A percentile compares a stretch with the other conserved stretches of the same genome.
These are phyloP conservation scores for Acanthosoma haemorrhoidale DNA, from an alignment of 2,888 invertebrate species.

Conservation along the genomic window DNA sequence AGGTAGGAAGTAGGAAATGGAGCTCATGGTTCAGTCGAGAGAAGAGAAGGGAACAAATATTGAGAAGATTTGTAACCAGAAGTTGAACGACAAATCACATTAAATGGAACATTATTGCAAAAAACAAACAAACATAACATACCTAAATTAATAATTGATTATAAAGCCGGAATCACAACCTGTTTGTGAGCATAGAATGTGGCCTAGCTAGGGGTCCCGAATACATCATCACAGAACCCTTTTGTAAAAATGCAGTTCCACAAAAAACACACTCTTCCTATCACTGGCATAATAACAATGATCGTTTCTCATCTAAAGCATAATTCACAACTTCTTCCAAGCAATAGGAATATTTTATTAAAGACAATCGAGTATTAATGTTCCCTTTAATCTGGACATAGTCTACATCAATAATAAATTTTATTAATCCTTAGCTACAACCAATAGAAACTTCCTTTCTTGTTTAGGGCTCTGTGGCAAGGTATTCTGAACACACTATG, in stretches of 20 bases:
- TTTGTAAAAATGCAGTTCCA: too few relatives aligned
- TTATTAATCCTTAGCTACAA: background rate
- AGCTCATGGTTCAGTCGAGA: slow-evolving; percentile 19
- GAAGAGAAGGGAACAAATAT: background rate
- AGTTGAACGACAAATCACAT: background rate
- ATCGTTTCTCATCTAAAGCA: too few relatives aligned
- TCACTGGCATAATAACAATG: too few relatives aligned
- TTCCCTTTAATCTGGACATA: background rate
- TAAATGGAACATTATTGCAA: background rate
- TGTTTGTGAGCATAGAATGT: slow-evolving; percentile 22
- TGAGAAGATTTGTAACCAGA: background rate
- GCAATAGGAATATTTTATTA: too few relatives aligned
- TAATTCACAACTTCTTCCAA: too few relatives aligned
- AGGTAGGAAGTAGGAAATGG: slow-evolving; percentile 24
- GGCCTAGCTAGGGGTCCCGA: background rate
- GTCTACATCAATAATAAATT: background rate
- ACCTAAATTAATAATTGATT: slow-evolving; percentile 7
- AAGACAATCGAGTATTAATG: too few relatives aligned
- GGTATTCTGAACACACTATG: slow-evolving; percentile 36
- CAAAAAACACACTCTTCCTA: too few relatives aligned
- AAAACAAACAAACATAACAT: slow-evolving; percentile 7
- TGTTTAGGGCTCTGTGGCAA: background rate
- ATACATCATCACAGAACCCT: too few relatives aligned
- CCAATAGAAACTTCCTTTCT: background rate
- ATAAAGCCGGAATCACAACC: slow-evolving; percentile 23